Evolutionary conservation across 2,113 vertebrate genomes (phyloP), one percentile per base, ranked within the genome.

Genomic region (Cephalopholis sonnerati): DNA sequence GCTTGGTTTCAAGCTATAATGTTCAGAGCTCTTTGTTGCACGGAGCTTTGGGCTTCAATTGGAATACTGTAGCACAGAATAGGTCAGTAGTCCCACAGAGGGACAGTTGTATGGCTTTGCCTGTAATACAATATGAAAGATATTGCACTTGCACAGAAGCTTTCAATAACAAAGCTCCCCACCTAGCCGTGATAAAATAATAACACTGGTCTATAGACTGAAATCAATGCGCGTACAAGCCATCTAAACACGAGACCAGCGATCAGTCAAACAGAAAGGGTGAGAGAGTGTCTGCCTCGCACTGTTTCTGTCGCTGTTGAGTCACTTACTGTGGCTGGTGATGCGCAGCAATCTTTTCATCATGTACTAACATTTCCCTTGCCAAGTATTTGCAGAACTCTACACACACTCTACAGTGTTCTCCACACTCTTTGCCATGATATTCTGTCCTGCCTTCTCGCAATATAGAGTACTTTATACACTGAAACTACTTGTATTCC

Each of bases 41-140:
- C 2, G 18, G 73, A 76, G 78, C 73, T 81, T 41, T 36, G 61
- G 65, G 75, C 83, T 81, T 81, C 84, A 46, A 13, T 75, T 85
- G 79, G 15, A 82, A 87, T 77, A 48, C 16, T 88, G 63, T 63
- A 63, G 78, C 55, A 51, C 39, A 71, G 82, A 83, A 89, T 87
- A 79, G 83, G 87, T 87, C 88, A 62, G 85, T 69, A 32, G 77
- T 85, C 69, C 80, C 84, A 86, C 74, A 75, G 76, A 81, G 87
- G 82, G 87, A 84, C 87, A 78, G 68, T 81, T 82, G 54, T 67
- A 74, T 57, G 83, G 74, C 84, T 85, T 62, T 70, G 68, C 77
- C 51, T 89, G 89, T 87, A 91, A 94, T 84, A 54, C 85, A 92
- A 89, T 92, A 87, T 89, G 78, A 90, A 92, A 87, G 73, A 85